Conservation (phyloP, 1,140 invertebrate genomes). For the Chironomus striatipennis region DNA sequence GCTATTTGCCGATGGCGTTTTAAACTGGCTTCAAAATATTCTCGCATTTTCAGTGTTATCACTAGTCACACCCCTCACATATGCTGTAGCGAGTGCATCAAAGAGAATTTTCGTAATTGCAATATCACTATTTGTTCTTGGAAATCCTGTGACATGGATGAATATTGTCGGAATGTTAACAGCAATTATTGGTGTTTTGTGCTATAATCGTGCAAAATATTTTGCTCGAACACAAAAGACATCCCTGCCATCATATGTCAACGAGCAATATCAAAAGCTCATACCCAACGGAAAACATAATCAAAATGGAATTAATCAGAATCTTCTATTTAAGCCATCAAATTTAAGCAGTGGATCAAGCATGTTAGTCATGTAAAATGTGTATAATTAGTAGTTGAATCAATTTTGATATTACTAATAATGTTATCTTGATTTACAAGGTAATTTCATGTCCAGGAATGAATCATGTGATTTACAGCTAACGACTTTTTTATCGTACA, state of each 20-base stretch:
- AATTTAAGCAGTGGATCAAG: background rate
- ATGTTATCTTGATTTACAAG: background rate
- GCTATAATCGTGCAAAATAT: slow-evolving; percentile 59
- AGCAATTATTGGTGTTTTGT: slow-evolving; percentile 81
- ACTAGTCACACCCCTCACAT: slow-evolving; percentile 83
- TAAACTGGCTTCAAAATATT: slow-evolving; percentile 92
- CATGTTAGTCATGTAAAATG: background rate
- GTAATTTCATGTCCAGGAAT: slow-evolving; percentile 1
- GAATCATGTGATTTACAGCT: background rate
- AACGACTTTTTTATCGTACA: background rate
- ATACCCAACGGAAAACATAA: background rate
- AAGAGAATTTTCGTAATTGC: slow-evolving; percentile 91
- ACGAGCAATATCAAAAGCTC: background rate
- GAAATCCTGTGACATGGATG: slow-evolving; percentile 81
- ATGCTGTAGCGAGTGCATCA: slow-evolving; percentile 91
- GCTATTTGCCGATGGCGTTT: slow-evolving; percentile 71
- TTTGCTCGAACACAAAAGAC: background rate
- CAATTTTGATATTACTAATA: background rate
- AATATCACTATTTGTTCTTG: slow-evolving; percentile 76
- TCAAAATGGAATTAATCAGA: slow-evolving; percentile 9
- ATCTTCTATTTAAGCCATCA: background rate
- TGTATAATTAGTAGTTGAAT: too few relatives aligned
- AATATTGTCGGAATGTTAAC: slow-evolving; percentile 88
- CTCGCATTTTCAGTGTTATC: slow-evolving; percentile 88
- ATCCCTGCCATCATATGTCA: background rate